Evolutionary conservation across 2,888 invertebrate genomes (phyloP).

Genomic region (Cheilosia scutellata): DNA sequence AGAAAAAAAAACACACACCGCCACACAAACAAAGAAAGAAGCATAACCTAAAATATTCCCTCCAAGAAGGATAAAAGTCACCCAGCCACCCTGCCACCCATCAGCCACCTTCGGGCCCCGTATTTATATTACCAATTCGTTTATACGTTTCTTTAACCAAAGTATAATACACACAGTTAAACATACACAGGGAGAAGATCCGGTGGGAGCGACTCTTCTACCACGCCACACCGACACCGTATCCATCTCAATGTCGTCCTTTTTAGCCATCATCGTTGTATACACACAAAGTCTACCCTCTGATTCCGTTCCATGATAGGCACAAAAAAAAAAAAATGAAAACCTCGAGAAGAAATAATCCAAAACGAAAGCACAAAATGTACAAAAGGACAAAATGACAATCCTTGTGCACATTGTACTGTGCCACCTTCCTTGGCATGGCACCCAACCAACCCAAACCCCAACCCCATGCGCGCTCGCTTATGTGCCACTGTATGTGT

Average conservation of each 20-base stretch:
- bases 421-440: conserved; percentile 48
- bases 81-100: conserved; percentile 46
- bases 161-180: conserved; percentile 72
- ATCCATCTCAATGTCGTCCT: conserved; percentile 75
- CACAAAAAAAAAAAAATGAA: conserved; percentile 12
- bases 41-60: conserved; percentile 74
- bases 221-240: conserved; percentile 65
- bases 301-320: conserved; percentile 61
- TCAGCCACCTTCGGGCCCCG: conserved; percentile 58
- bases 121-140: conserved; percentile 76
- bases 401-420: conserved; percentile 74
- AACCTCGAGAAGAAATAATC: conserved; percentile 19
- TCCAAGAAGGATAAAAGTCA: conserved; percentile 74
- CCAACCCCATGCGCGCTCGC: neutral
- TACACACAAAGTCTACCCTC: conserved; percentile 54
- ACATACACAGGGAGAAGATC: conserved; percentile 66
- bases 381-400: conserved; percentile 75
- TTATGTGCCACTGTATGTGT: conserved; percentile 40
- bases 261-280: conserved; percentile 60
- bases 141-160: conserved; percentile 75
- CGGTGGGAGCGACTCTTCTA: conserved; percentile 39
- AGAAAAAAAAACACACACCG: conserved; percentile 28
- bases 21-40: conserved; percentile 60
- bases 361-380: conserved; percentile 70
- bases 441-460: neutral